These are phyloP conservation scores for Actinostola sp. DNA, from an alignment of 92 coral and sea anemone species.

Conservation along the genomic window DNA sequence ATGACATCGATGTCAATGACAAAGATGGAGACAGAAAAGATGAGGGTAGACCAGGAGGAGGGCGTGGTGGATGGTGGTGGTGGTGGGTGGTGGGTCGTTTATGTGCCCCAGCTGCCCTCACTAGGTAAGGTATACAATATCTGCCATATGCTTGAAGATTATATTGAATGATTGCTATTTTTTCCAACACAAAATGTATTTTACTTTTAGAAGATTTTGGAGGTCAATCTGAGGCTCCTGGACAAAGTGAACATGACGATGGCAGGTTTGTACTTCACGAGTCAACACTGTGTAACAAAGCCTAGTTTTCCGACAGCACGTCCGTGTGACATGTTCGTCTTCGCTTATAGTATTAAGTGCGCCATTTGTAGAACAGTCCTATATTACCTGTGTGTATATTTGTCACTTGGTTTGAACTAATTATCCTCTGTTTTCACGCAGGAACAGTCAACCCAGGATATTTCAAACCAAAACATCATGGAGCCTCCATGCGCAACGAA, in stretches of 20 bases:
- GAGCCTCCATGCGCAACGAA: constrained; percentile 73
- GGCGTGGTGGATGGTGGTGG: constrained; percentile 13
- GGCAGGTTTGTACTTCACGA: constrained; percentile 45
- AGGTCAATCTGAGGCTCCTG: constrained; percentile 42
- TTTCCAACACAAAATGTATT: too few relatives aligned
- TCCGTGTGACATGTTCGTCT: too few relatives aligned
- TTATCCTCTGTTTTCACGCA: too few relatives aligned
- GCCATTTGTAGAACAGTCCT: too few relatives aligned
- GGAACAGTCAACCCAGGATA: constrained; percentile 68
- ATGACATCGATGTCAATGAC: constrained; percentile 5
- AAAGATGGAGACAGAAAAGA: constrained; percentile 25
- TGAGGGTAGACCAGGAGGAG: constrained; percentile 12
- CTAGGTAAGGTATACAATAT: too few relatives aligned
- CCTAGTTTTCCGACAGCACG: too few relatives aligned
- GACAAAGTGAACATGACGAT: constrained; percentile 37
- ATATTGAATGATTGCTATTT: too few relatives aligned
- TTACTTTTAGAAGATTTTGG: constrained; percentile 23
- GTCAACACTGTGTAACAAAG: too few relatives aligned
- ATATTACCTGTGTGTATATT: not conserved
- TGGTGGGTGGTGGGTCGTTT: constrained; percentile 23
- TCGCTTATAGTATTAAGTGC: too few relatives aligned
- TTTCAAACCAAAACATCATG: constrained; percentile 61
- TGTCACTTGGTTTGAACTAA: too few relatives aligned
- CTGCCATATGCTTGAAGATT: too few relatives aligned
- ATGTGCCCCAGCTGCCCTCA: constrained; percentile 11